phyloP scores from a whole-genome alignment of 2,113 vertebrate genomes.

The Rafetus swinhoei region DNA sequence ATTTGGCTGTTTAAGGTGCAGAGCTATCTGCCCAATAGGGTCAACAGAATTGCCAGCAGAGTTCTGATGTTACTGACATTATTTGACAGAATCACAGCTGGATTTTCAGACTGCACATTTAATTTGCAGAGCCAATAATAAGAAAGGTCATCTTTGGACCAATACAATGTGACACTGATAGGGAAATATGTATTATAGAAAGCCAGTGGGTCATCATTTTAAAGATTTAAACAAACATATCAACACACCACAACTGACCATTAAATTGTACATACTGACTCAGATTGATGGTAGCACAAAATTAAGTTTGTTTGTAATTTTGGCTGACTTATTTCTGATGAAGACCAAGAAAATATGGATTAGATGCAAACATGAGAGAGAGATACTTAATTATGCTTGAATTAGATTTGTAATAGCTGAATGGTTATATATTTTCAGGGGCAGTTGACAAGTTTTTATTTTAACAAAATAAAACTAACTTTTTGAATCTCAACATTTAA shows the following conservation, averaged over 20 bases:
- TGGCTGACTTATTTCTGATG: not conserved
- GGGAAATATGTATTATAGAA: not conserved
- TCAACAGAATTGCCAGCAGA: not conserved
- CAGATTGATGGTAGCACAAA: not conserved
- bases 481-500: not conserved
- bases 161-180: not conserved
- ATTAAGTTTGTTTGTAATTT: not conserved
- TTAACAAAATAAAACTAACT: not conserved
- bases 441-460: not conserved
- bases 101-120: not conserved
- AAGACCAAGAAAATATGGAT: not conserved
- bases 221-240: not conserved
- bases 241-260: not conserved
- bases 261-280: not conserved
- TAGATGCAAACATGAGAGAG: not conserved
- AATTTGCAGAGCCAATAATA: not conserved
- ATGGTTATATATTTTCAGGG: not conserved
- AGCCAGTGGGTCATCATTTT: not conserved
- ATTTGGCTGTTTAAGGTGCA: not conserved
- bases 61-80: not conserved
- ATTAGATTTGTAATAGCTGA: not conserved
- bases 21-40: not conserved
- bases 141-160: not conserved
- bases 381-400: not conserved
- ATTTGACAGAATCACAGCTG: conserved; percentile 19